Evolutionary conservation across 2,888 invertebrate genomes (phyloP), one percentile per base, ranked within the genome.

Genomic region (Synanthedon tipuliformis): DNA sequence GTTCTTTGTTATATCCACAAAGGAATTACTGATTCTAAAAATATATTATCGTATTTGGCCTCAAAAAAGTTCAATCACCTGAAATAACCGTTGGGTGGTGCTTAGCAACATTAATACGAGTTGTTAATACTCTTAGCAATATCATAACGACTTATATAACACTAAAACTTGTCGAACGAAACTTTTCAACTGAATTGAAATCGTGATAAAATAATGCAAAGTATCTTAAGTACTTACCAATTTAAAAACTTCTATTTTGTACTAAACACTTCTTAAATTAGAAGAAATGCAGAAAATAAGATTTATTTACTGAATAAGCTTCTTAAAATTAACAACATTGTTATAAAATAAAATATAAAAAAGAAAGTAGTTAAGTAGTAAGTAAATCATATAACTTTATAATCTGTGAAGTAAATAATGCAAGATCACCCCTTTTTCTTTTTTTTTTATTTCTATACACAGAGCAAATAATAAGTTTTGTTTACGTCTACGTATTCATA

Each of bases 71-170:
- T 72, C 64, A 68, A 63, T 75, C 66, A 82, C 82, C 82, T 78
- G 76, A 58, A 54, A 66, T 58, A 54, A 62, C 62, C 3, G 68
- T 57, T n/a, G 72, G 63, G 50, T 50, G 54, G 51, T 63, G 67
- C 62, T 66, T 73, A 52, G 70, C 59, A 53, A 73, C 63, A 63
- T 59, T 62, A 52, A 71, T 53, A 65, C 58, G 71, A 48, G 72
- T 62, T 62, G 61, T 65, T 57, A 74, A 66, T 55, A 73, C 65
- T 56, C 69, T 68, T 57, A 78, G 55, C 59, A 78, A 63, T 64
- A 77, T 57, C 77, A 79, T 82, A 61, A 58, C 76, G 57, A 60
- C 69, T 79, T 82, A 82, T 63, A 75, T 79, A 81, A 80, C 68
- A 65, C 60, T 55, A 62, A 63, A 63, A 61, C 62, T 65, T 69